Conservation (phyloP, 1,140 invertebrate genomes). For the Nomia melanderi region DNA sequence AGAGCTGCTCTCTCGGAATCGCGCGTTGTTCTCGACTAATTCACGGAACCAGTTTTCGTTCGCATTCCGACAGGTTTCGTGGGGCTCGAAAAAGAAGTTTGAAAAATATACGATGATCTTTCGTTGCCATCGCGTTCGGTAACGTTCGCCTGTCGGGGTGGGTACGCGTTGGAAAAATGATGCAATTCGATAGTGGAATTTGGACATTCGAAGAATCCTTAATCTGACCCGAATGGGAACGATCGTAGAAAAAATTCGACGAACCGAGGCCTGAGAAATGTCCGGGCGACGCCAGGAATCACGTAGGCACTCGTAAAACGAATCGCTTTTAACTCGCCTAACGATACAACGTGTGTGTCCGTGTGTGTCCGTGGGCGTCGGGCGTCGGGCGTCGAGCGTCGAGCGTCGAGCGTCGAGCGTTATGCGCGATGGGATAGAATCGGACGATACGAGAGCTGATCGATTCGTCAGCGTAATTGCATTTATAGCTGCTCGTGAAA, state of each 20-base stretch:
- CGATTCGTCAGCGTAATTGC: not conserved
- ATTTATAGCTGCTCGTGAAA: not conserved
- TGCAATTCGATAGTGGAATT: not conserved
- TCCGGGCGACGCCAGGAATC: constrained; percentile 13
- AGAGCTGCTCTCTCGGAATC: constrained; percentile 16
- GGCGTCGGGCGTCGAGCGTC: too few species aligned
- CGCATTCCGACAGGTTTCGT: not conserved
- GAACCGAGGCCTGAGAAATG: not conserved
- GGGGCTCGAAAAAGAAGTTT: not conserved
- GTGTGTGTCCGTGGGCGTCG: too few species aligned
- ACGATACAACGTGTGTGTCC: not conserved
- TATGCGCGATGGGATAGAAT: too few species aligned
- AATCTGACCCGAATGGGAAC: not conserved
- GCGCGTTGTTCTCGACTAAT: not conserved
- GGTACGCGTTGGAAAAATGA: too few species aligned
- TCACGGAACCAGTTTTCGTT: not conserved
- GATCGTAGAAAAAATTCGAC: constrained; percentile 9
- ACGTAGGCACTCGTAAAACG: constrained; percentile 19
- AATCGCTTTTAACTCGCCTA: constrained; percentile 28
- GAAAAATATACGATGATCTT: not conserved
- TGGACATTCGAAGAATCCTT: not conserved
- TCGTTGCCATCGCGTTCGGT: too few species aligned
- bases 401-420: too few species aligned
- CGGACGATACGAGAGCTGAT: not conserved
- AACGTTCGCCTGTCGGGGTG: too few species aligned